Conservation (phyloP, 2,113 vertebrate genomes). For the Grammomys surdaster region DNA sequence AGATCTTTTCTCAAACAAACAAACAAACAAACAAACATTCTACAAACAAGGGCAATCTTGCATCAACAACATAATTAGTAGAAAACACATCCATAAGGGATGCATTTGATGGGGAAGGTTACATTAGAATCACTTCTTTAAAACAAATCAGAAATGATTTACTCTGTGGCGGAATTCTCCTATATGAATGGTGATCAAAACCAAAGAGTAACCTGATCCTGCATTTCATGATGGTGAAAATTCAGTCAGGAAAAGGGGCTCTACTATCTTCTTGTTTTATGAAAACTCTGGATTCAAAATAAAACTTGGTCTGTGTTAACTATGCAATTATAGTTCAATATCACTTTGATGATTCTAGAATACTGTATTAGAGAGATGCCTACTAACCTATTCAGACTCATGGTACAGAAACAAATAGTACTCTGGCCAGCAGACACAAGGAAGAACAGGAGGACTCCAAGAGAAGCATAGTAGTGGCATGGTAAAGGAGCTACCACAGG, state of each 20-base stretch:
- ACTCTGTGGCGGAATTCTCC: constrained; percentile 12
- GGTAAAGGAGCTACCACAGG: neutral
- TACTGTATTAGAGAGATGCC: neutral
- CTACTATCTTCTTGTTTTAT: neutral
- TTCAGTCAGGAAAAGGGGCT: neutral
- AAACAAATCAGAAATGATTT: neutral
- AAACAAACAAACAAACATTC: neutral
- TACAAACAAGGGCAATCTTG: neutral
- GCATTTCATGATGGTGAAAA: neutral
- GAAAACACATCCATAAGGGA: neutral
- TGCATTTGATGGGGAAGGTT: neutral
- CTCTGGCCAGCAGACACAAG: neutral
- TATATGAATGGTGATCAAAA: neutral
- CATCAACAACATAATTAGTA: neutral
- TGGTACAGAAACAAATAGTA: neutral
- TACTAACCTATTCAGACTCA: neutral
- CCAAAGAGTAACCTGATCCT: constrained; percentile 7
- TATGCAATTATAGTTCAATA: neutral
- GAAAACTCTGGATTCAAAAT: neutral
- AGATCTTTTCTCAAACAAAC: neutral
- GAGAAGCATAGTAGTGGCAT: no score
- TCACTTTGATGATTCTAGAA: neutral
- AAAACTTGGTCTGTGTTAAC: neutral
- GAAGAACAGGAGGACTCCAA: neutral
- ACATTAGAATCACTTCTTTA: constrained; percentile 20